Conservation (phyloP, 2,797 vertebrate species). For the Acropternis orthonyx region DNA sequence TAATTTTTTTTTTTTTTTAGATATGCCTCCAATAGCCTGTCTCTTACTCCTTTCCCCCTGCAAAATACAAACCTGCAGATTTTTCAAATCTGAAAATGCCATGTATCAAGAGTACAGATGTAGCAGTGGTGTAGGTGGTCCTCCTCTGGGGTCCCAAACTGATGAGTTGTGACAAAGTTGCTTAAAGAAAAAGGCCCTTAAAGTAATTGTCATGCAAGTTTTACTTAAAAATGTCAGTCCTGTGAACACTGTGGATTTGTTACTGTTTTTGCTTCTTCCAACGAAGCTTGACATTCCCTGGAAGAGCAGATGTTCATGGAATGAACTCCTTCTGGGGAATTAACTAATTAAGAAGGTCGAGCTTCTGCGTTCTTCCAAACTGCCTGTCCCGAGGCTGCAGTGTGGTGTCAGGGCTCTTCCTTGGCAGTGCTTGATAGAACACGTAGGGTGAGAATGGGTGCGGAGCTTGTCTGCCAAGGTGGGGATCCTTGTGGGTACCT, state of each 20-base stretch:
- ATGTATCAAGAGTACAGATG: fast-evolving
- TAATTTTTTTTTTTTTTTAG: not conserved
- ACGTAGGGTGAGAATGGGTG: not conserved
- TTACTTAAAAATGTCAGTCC: not conserved
- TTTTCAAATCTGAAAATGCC: not conserved
- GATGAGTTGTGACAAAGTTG: not conserved
- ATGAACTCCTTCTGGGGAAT: slow-evolving; percentile 37
- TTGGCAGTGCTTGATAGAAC: not conserved
- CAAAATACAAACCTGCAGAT: not conserved
- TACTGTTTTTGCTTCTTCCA: not conserved
- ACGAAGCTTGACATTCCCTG: not conserved
- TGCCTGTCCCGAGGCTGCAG: not conserved
- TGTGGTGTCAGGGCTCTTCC: not conserved
- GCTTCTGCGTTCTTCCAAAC: not conserved
- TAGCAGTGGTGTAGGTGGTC: not conserved
- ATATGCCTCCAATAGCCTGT: not conserved
- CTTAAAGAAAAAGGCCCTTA: not conserved
- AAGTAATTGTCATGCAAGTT: not conserved
- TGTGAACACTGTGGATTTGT: not conserved
- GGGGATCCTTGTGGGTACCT: not conserved
- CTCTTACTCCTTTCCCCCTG: not conserved
- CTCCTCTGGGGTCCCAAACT: not conserved
- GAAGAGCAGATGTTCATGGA: not conserved
- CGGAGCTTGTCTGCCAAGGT: not conserved
- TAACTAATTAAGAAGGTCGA: slow-evolving; percentile 33